Evolutionary conservation across 2,113 vertebrate genomes (phyloP).

Genomic region (Garra rufa): DNA sequence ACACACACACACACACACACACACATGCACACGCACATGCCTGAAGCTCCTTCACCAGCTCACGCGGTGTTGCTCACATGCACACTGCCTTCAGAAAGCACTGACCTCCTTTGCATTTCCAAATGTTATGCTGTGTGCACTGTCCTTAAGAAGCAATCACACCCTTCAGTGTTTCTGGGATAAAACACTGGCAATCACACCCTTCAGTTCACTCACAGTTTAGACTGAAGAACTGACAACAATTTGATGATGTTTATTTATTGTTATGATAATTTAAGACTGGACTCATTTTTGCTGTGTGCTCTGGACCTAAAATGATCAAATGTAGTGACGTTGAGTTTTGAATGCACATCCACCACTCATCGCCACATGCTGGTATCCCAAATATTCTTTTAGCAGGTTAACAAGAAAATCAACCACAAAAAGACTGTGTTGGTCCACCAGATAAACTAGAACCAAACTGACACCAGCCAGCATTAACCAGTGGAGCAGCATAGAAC

Average conservation of each 20-base stretch:
- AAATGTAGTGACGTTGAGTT: not conserved
- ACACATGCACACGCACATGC: not conserved
- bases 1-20: conserved; percentile 3
- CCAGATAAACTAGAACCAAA: not conserved
- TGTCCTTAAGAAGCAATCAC: not conserved
- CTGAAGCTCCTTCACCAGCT: conserved; percentile 17
- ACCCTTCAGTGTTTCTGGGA: not conserved
- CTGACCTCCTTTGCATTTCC: conserved; percentile 22
- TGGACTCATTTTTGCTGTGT: not conserved
- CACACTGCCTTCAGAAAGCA: conserved; percentile 22
- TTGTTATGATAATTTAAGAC: not conserved
- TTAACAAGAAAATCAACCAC: not conserved
- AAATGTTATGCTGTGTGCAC: not conserved
- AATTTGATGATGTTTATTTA: not conserved
- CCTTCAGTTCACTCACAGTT: not conserved
- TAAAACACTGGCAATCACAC: not conserved
- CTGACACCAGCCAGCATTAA: not conserved
- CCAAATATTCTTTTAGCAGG: not conserved
- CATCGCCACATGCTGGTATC: not conserved
- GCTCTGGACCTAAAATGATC: not conserved
- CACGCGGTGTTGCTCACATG: conserved; percentile 25
- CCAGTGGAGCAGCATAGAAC: not conserved
- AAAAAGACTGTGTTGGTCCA: not conserved
- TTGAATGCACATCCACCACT: not conserved
- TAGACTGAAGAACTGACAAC: not conserved